These are phyloP conservation scores for Dysmachus trigonus DNA, from an alignment of 2,888 invertebrate species.

Conservation along the genomic window DNA sequence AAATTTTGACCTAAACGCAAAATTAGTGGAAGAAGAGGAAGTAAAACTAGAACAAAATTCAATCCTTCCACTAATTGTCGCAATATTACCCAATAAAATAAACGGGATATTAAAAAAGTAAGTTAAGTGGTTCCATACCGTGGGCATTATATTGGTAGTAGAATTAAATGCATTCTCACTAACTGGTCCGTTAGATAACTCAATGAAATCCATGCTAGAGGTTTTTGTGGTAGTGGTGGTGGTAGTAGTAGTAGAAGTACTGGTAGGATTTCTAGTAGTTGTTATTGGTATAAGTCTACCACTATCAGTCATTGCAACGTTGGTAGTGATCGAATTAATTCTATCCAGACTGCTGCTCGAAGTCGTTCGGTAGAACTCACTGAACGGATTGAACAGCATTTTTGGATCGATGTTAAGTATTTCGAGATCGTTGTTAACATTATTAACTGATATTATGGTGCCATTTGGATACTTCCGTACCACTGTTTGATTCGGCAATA, in stretches of 20 bases:
- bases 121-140: constrained; percentile 35
- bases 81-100: neutral
- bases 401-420: constrained; percentile 70
- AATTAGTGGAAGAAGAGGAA: neutral
- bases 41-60: neutral
- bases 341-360: constrained; percentile 47
- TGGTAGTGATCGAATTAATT: constrained; percentile 46
- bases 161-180: constrained; percentile 11
- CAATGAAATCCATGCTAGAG: constrained; percentile 21
- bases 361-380: constrained; percentile 53
- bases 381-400: constrained; percentile 69
- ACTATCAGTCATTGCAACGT: constrained; percentile 50
- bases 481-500: constrained; percentile 81
- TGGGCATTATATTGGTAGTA: constrained; percentile 18
- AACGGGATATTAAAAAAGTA: neutral
- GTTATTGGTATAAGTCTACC: constrained; percentile 51
- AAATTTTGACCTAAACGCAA: neutral
- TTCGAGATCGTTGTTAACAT: constrained; percentile 68
- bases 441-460: constrained; percentile 75
- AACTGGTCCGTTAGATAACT: constrained; percentile 18
- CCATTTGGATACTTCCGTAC: constrained; percentile 84
- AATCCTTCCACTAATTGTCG: neutral
- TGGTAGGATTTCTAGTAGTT: constrained; percentile 36
- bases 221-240: neutral
- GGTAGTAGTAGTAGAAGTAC: neutral